A percentile compares a stretch with the other conserved stretches of the same genome.
phyloP scores from a whole-genome alignment of 2,888 invertebrate genomes.

The Clusia tigrina region DNA sequence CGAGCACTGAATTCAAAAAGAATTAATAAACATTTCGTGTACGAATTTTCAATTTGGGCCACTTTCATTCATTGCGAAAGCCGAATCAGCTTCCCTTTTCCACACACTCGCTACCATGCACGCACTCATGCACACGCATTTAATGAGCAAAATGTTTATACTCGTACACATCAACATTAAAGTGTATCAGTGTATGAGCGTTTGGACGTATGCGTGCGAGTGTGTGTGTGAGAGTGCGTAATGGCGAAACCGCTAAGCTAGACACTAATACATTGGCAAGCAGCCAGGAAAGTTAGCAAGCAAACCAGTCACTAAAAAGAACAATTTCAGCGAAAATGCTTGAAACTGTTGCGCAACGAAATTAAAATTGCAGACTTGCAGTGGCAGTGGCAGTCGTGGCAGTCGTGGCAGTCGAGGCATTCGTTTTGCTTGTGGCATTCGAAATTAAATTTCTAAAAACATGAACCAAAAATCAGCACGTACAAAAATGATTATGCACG shows the following conservation, averaged over 20 bases:
- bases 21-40: too few species aligned
- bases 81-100: too few species aligned
- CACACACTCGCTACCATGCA: not conserved
- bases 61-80: too few species aligned
- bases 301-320: not conserved
- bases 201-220: not conserved
- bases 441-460: not conserved
- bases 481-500: not conserved
- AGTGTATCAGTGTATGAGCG: not conserved
- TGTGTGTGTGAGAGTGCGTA: not conserved
- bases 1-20: too few species aligned
- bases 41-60: too few species aligned
- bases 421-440: not conserved
- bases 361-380: too few species aligned
- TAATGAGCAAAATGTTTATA: not conserved
- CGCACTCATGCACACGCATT: not conserved
- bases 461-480: not conserved
- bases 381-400: too few species aligned
- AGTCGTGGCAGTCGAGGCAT: too few species aligned
- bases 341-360: not conserved
- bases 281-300: too few species aligned
- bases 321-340: not conserved
- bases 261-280: not conserved
- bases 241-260: not conserved
- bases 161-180: too few species aligned